Base-by-base conservation (phyloP, 2,113 vertebrate species). In the Thamnophis sirtalis region DNA sequence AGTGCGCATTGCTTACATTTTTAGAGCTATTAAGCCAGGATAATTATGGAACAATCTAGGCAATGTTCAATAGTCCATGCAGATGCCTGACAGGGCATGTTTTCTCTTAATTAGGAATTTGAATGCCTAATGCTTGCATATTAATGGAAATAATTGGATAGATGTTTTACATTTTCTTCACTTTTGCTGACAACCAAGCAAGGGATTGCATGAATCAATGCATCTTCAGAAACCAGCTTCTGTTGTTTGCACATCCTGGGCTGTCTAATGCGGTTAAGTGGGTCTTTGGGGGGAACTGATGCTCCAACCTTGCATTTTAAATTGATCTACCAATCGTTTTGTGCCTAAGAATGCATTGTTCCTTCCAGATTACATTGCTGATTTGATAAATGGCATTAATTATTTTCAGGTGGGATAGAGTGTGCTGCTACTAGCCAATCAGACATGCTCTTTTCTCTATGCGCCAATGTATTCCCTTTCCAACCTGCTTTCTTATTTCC, bases 91-190 rank as follows among this genome's bases (percentile, higher is more conserved):
- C 98, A 98, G 97, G 95, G 97, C 97, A 98, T 98, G 98, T 98
- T 98, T 98, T 98, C 98, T 98, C 98, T 98, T 99, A 98, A 99
- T 99, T 99, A 98, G 97, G 97, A 98, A 98, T 98, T 94, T 97
- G 97, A 98, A 98, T 98, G 96, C 96, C 97, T 98, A 98, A 98
- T 98, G 97, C 97, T 97, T 96, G 95, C 97, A 98, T 98, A 98
- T 97, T 98, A 98, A 98, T 97, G 96, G 97, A 98, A 98, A 98
- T 99, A 98, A 99, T 98, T 98, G 97, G 97, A 98, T 97, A 97
- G 97, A 98, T 98, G 97, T 98, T 98, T 98, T 97, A 97, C 95
- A 97, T 96, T 97, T 97, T 97, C 96, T 96, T 97, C 97, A 96
- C 93, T 96, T 96, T 97, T 96, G 95, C 96, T 96, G 96, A 97